phyloP scores from a whole-genome alignment of 2,113 vertebrate species.

The Pandion haliaetus region DNA sequence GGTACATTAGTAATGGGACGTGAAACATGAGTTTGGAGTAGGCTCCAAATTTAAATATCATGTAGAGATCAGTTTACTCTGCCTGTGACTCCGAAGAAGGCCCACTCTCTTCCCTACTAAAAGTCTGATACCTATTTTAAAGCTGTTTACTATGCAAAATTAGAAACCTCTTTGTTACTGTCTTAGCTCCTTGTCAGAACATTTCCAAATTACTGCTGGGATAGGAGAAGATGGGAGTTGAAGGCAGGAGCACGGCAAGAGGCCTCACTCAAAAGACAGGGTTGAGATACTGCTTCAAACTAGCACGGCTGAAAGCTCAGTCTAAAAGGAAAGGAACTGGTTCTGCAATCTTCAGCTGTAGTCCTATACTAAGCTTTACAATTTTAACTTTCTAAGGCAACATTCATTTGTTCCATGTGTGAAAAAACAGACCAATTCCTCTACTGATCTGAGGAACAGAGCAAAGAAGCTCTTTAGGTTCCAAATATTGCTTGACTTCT shows the following conservation, averaged over 20 bases:
- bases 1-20: not conserved
- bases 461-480: not conserved
- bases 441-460: not conserved
- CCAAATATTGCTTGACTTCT: not conserved
- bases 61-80: conserved; percentile 22
- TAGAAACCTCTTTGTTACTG: not conserved
- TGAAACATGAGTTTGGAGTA: conserved; percentile 47
- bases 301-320: not conserved
- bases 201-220: not conserved
- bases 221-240: not conserved
- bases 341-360: not conserved
- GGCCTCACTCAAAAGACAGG: not conserved
- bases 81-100: not conserved
- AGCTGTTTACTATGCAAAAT: not conserved
- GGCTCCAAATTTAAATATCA: conserved; percentile 42
- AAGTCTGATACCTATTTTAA: not conserved
- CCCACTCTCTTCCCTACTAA: not conserved
- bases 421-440: not conserved
- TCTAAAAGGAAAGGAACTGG: not conserved
- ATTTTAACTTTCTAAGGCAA: not conserved
- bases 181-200: not conserved
- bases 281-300: not conserved
- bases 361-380: not conserved
- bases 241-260: not conserved
- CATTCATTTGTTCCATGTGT: not conserved